phyloP scores from a whole-genome alignment of 2,113 vertebrate genomes.

The Bujurquina vittata region DNA sequence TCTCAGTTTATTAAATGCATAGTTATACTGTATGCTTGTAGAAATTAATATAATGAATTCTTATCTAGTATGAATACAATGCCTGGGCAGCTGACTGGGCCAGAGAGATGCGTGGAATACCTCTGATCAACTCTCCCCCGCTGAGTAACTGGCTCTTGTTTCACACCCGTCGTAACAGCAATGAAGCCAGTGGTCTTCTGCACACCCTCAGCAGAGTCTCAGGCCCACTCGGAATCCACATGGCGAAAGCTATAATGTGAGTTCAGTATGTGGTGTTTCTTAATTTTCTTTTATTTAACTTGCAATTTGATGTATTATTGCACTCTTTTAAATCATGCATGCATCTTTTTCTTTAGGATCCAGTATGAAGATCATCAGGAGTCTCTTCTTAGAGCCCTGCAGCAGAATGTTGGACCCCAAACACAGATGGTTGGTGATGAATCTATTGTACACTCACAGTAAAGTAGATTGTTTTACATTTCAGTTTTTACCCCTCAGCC shows the following conservation, averaged over 20 bases:
- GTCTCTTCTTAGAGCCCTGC: slow-evolving; percentile 85
- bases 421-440: slow-evolving; percentile 87
- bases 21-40: neutral
- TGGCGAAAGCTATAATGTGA: slow-evolving; percentile 86
- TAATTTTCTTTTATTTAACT: neutral
- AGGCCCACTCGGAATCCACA: slow-evolving; percentile 83
- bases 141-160: slow-evolving; percentile 89
- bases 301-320: too few relatives aligned
- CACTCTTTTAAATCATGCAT: neutral
- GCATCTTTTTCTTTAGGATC: slow-evolving; percentile 77
- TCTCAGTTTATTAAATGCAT: neutral
- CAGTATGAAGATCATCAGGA: slow-evolving; percentile 91
- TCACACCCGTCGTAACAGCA: slow-evolving; percentile 81
- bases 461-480: neutral
- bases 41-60: neutral
- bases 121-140: slow-evolving; percentile 80
- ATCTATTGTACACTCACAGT: neutral
- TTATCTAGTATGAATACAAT: slow-evolving; percentile 86
- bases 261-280: slow-evolving; percentile 22
- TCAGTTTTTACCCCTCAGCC: neutral
- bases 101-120: slow-evolving; percentile 85
- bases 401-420: slow-evolving; percentile 82
- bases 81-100: slow-evolving; percentile 88
- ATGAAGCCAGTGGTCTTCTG: slow-evolving; percentile 81
- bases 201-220: slow-evolving; percentile 88